Evolutionary conservation across 2,797 vertebrate species (phyloP), one percentile per base, ranked within the genome.

Genomic region (Staurois parvus): DNA sequence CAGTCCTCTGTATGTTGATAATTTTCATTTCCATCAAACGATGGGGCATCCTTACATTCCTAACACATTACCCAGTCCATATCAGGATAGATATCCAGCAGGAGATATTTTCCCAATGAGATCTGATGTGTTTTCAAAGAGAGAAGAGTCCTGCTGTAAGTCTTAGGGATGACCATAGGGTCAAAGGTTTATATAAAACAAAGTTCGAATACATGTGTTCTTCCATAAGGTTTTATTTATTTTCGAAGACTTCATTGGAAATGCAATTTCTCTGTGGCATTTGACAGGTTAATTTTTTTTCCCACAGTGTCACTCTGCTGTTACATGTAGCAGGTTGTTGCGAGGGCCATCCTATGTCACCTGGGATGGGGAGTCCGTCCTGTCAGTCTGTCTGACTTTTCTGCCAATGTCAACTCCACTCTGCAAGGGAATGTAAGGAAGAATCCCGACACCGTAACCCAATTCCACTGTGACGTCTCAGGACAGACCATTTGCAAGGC

Each of bases 301-400:
- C 59, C 26, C 37, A 56, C 17, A n/a, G 56, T 34, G 26, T 75
- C 81, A 45, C 21, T 83, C 59, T 30, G 52, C 13, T 84, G 82
- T 84, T 42, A 77, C 42, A 62, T 84, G 19, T 83, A 56, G 17
- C 82, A 84, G 64, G 66, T 84, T 84, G 74, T 76, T 77, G 82
- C 3, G 29, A 84, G 74, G 82, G 29, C 74, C 69, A 74, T 34
- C 66, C 74, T 42, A 75, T 48, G 45, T 69, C 62, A n/a, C 11
- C 62, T 32, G 0, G 24, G 73, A 26, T 21, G 72, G 73, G 64
- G 81, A 64, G 64, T 74, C 34, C 62, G 30, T 62, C 24, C 10
- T 73, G 69, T 73, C 70, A 73, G 70, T 13, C 52, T 42, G 79
- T 81, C 72, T 74, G 81, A 67, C 34, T 66, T 21, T 82, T 8